Conservation (phyloP, 2,797 vertebrate species). For the Mus spretus region DNA sequence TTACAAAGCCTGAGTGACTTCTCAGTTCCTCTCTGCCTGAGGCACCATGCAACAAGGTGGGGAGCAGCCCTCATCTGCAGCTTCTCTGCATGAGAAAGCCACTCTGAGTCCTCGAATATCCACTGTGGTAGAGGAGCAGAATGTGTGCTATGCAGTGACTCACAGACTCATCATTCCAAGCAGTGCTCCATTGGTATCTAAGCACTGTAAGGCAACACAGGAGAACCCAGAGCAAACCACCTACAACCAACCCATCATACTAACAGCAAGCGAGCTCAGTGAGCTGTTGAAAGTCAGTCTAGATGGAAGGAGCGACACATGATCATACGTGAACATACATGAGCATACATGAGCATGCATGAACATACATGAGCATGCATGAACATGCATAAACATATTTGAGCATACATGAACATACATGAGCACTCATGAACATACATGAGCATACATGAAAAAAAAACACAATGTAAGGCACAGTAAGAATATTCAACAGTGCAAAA, state of each 20-base stretch:
- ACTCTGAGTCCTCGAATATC: background rate
- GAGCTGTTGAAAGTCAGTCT: background rate
- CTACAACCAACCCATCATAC: background rate
- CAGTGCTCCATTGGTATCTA: background rate
- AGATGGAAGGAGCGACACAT: background rate
- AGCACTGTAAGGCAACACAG: background rate
- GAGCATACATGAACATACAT: no score
- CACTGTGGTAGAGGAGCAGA: slow-evolving; percentile 5
- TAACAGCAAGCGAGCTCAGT: background rate
- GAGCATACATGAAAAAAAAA: background rate
- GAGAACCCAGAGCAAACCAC: slow-evolving; percentile 6
- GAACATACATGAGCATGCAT: no score
- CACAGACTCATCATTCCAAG: background rate
- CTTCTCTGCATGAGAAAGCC: background rate
- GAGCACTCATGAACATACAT: no score
- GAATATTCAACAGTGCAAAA: background rate
- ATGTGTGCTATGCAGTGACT: background rate
- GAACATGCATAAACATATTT: no score
- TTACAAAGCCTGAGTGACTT: background rate
- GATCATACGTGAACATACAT: no score
- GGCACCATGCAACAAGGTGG: background rate
- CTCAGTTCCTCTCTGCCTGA: background rate
- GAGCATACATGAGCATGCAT: no score
- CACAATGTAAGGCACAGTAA: background rate
- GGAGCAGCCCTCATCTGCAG: background rate